phyloP scores from a whole-genome alignment of 2,797 vertebrate genomes.

The Platalea minor region DNA sequence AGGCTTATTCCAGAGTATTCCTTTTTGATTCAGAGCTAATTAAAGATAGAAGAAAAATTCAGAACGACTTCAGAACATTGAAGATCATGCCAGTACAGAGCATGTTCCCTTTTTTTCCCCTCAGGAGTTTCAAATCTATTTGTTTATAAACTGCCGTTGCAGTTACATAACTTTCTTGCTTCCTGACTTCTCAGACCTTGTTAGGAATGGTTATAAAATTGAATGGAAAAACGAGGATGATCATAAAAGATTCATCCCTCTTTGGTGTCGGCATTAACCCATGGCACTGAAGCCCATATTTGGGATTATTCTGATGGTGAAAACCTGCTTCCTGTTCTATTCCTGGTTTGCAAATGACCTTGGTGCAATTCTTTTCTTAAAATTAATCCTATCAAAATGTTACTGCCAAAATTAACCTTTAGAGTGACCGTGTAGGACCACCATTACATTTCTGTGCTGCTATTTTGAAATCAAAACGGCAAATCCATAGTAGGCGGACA shows the following conservation, averaged over 20 bases:
- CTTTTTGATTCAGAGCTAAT: neutral
- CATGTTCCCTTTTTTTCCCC: neutral
- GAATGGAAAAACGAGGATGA: neutral
- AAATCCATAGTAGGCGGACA: neutral
- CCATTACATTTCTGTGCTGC: neutral
- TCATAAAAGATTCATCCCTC: fast-evolving
- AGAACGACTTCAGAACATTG: neutral
- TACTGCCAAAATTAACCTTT: neutral
- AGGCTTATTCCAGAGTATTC: neutral
- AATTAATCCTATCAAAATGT: neutral
- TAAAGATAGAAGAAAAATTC: neutral
- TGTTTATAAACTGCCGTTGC: neutral
- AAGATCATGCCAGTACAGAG: neutral
- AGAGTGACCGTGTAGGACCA: neutral
- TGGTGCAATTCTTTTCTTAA: neutral
- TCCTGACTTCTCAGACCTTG: neutral
- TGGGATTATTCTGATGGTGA: neutral
- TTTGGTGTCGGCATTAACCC: neutral
- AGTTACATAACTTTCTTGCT: neutral
- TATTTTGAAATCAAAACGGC: neutral
- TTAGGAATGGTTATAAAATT: neutral
- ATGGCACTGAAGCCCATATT: neutral
- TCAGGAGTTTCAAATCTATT: neutral
- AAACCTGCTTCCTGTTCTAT: fast-evolving
- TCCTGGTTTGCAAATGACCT: neutral